Base-by-base conservation (phyloP, 2,888 invertebrate genomes). In the Achlya flavicornis region DNA sequence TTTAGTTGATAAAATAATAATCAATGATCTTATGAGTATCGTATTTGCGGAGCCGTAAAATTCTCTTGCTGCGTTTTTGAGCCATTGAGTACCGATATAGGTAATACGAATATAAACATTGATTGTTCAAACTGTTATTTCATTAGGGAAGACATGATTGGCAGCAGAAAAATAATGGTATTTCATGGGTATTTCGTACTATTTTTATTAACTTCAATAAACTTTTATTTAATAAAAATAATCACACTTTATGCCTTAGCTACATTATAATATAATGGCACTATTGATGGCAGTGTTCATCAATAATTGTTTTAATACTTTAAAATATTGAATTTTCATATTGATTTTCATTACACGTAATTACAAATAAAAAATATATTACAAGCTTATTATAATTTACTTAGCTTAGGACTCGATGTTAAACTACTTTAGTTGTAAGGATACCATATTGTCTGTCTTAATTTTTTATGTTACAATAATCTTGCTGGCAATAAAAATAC, bases 281-380 rank as follows among this genome's bases (percentile, higher is more conserved):
- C 41, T 60, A 19, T 58, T 53, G 41, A n/a, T 41, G 60, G 60
- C 43, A 60, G 41, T 60, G 7, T 43, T 41, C 10, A 19, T 41
- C 35, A 43, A 41, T 41, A 41, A 8, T 38, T 16, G 14, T 35
- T 59, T 38, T 59, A 59, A 59, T 59, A 59, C 59, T 59, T 33
- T 10, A 58, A 32, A 32, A 12, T 57, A 35, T 35, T 10, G 35
- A 35, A 58, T 33, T 16, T 35, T 35, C 10, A n/a, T 26, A 5
- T 58, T 58, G 4, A 4, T 1, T 46, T 46, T 4, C 3, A 46
- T 43, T 3, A 46, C n/a, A 4, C 3, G 3, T n/a, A n/a, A 4
- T 46, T 7, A 16, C 7, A 7, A n/a, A n/a, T 16, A 10, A 48
- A n/a, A 12, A 41, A 12, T 41, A 48, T 16, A 48, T 53, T 53